Evolutionary conservation across 92 coral and sea anemone species (phyloP).

Genomic region (Porites rus): DNA sequence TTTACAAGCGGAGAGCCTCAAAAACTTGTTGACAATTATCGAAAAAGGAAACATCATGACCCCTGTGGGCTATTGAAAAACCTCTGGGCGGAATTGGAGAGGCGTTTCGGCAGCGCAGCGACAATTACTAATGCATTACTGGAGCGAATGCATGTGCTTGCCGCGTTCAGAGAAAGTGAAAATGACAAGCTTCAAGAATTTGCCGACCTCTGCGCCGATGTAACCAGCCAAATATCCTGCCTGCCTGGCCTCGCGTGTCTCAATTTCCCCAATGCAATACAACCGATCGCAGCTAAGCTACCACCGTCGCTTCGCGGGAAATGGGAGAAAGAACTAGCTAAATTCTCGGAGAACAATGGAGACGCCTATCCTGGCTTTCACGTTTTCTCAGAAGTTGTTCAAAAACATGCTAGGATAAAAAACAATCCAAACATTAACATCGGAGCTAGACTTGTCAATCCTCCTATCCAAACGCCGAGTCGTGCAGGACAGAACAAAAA

Average conservation of each 20-base stretch:
- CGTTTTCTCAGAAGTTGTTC: constrained; percentile 41
- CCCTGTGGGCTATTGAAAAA: not conserved
- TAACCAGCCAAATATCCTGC: constrained; percentile 7
- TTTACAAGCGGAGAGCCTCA: constrained; percentile 36
- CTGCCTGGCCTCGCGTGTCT: constrained; percentile 14
- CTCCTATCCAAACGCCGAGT: too few relatives aligned
- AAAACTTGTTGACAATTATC: constrained; percentile 15
- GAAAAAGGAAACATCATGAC: not conserved
- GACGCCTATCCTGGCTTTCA: constrained; percentile 55
- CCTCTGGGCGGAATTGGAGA: constrained; percentile 1
- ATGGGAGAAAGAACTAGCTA: constrained; percentile 70
- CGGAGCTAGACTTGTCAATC: too few relatives aligned
- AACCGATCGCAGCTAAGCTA: constrained; percentile 63
- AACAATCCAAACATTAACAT: constrained; percentile 60
- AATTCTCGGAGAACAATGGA: constrained; percentile 36
- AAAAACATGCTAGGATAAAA: constrained; percentile 50
- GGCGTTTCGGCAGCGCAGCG: constrained; percentile 18
- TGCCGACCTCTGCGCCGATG: constrained; percentile 3
- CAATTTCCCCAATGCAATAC: constrained; percentile 60
- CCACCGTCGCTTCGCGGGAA: constrained; percentile 46
- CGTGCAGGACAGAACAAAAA: too few relatives aligned
- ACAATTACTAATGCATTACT: constrained; percentile 15
- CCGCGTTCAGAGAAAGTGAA: constrained; percentile 9
- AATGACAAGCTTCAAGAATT: constrained; percentile 8
- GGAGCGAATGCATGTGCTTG: constrained; percentile 13